Percentiles rank a stretch among this genome's conserved stretches.
These are phyloP conservation scores for Psittacula cyanocephala DNA, from an alignment of 2,113 vertebrate genomes.

Conservation along the genomic window DNA sequence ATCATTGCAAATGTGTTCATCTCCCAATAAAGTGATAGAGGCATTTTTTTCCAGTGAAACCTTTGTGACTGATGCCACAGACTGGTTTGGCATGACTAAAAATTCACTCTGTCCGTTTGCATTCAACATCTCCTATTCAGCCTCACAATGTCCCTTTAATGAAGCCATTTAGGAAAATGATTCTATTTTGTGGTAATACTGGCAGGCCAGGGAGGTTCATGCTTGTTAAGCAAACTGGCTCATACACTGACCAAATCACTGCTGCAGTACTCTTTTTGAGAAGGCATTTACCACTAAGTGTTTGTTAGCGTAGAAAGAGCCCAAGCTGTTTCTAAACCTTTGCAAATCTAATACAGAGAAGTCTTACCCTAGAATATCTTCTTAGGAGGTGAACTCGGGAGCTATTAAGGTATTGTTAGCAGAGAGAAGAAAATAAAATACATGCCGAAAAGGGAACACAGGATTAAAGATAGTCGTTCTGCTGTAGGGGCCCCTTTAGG, in stretches of 20 bases:
- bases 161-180: conserved; percentile 47
- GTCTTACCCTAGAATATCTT: conserved; percentile 13
- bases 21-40: not conserved
- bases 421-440: conserved; percentile 52
- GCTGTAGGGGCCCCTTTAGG: conserved; percentile 44
- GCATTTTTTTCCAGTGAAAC: not conserved
- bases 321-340: conserved; percentile 40
- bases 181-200: conserved; percentile 26
- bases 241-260: conserved; percentile 26
- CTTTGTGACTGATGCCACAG: conserved; percentile 34
- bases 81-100: not conserved
- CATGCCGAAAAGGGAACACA: conserved; percentile 35
- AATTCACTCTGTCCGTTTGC: not conserved
- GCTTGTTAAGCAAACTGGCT: conserved; percentile 50
- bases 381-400: conserved; percentile 44
- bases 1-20: not conserved
- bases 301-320: conserved; percentile 21
- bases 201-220: conserved; percentile 12
- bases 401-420: conserved; percentile 32
- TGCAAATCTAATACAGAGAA: conserved; percentile 44
- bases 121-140: conserved; percentile 7
- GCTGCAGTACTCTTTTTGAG: not conserved
- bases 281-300: conserved; percentile 23
- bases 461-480: conserved; percentile 47
- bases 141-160: conserved; percentile 24